Percentiles rank a stretch among this genome's conserved stretches.
Evolutionary conservation across 1,140 invertebrate species (phyloP).

Genomic region (Lysiphlebus fabarum): DNA sequence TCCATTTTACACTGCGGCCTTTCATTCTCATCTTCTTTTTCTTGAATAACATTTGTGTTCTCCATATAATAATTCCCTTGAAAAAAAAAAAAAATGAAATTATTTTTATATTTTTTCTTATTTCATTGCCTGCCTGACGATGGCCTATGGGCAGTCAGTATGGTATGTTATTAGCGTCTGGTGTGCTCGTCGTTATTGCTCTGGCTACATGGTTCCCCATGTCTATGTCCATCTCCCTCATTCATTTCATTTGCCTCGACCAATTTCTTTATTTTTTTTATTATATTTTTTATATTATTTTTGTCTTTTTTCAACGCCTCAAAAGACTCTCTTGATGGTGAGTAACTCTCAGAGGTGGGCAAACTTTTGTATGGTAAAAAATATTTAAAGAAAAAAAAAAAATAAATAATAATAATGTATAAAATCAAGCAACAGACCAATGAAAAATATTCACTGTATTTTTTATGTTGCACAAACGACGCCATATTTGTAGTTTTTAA

Average conservation of each 20-base stretch:
- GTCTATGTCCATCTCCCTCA: conserved; percentile 29
- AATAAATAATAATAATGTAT: conserved; percentile 21
- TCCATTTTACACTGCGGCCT: conserved; percentile 19
- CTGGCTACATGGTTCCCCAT: conserved; percentile 39
- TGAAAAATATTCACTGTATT: conserved; percentile 34
- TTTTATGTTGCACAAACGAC: conserved; percentile 24
- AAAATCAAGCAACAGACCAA: conserved; percentile 44
- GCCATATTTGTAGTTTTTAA: conserved; percentile 34
- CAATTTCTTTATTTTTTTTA: conserved; percentile 28
- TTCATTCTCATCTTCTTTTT: conserved; percentile 28
- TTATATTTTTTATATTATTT: conserved; percentile 22
- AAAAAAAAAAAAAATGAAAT: conserved; percentile 7
- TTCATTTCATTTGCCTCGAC: conserved; percentile 36
- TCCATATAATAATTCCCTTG: conserved; percentile 56
- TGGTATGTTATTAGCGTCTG: conserved; percentile 58
- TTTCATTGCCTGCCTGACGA: conserved; percentile 48
- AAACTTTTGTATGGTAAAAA: conserved; percentile 13
- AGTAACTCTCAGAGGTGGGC: conserved; percentile 18
- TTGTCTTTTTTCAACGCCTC: conserved; percentile 22
- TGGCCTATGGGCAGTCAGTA: conserved; percentile 55
- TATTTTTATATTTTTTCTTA: conserved; percentile 51
- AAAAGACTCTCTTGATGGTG: conserved; percentile 19
- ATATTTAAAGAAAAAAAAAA: conserved; percentile 7
- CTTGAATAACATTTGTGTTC: conserved; percentile 41
- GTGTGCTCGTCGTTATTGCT: conserved; percentile 50